Percentiles rank a stretch among this genome's conserved stretches.
Conservation (phyloP, 2,888 invertebrate genomes). For the Metalampra italica region DNA sequence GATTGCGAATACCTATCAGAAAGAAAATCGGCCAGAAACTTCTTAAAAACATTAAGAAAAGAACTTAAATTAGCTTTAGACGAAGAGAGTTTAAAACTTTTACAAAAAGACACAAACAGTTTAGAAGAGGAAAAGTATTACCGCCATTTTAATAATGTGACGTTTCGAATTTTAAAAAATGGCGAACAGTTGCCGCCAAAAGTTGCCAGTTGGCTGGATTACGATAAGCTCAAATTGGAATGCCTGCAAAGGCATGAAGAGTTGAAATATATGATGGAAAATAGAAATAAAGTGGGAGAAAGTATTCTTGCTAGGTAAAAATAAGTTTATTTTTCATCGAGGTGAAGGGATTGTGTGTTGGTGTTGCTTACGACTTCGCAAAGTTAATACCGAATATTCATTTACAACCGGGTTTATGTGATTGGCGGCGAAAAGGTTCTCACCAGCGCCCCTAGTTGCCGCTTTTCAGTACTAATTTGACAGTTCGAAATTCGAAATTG, state of each 20-base stretch:
- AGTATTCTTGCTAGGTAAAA: conserved; percentile 52
- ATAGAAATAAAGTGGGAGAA: conserved; percentile 48
- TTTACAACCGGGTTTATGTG: too few species aligned
- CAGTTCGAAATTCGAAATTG: too few species aligned
- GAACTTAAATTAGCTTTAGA: conserved; percentile 73
- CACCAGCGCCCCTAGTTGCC: too few species aligned
- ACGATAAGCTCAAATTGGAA: conserved; percentile 74
- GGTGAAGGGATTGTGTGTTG: background rate
- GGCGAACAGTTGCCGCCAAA: conserved; percentile 67
- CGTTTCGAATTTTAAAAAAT: conserved; percentile 71
- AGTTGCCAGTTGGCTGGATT: conserved; percentile 78
- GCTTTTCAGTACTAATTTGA: too few species aligned
- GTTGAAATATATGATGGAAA: conserved; percentile 55
- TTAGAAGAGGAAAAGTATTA: conserved; percentile 50
- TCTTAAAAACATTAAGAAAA: conserved; percentile 77
- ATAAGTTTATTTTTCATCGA: background rate
- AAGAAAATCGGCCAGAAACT: conserved; percentile 73
- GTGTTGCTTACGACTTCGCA: background rate
- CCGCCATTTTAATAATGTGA: conserved; percentile 73
- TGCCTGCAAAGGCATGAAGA: conserved; percentile 71
- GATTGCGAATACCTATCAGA: conserved; percentile 84
- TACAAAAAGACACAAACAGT: conserved; percentile 34
- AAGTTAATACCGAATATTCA: background rate
- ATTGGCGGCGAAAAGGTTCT: too few species aligned
- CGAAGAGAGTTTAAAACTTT: conserved; percentile 51